Percentiles rank a stretch among this genome's conserved stretches.
Conservation (phyloP, 2,888 invertebrate genomes). For the Synanthedon andrenaeformis region DNA sequence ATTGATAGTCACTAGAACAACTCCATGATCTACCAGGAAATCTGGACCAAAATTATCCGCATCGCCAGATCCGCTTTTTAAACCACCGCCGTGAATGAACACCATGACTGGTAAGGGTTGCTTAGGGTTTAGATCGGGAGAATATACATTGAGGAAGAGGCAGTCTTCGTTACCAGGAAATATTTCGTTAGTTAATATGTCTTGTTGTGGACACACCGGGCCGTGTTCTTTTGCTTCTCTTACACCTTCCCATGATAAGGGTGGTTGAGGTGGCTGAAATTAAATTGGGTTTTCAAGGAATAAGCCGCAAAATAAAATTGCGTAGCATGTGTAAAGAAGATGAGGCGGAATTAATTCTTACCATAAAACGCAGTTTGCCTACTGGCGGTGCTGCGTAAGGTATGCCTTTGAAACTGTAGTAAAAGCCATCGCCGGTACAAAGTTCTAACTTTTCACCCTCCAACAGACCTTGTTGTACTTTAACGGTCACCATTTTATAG, state of each 20-base stretch:
- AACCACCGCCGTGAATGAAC: slow-evolving; percentile 39
- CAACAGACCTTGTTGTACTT: slow-evolving; percentile 20
- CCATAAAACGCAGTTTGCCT: slow-evolving; percentile 58
- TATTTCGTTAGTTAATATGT: slow-evolving; percentile 6
- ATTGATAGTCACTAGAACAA: slow-evolving; percentile 68
- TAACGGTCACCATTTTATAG: slow-evolving; percentile 10
- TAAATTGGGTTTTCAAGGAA: neutral
- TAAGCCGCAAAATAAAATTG: neutral
- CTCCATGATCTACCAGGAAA: slow-evolving; percentile 59
- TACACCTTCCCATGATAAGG: slow-evolving; percentile 7
- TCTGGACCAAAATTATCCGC: slow-evolving; percentile 66
- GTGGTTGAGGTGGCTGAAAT: slow-evolving; percentile 8
- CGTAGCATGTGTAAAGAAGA: neutral
- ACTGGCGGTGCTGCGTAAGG: slow-evolving; percentile 65
- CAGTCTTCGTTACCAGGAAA: slow-evolving; percentile 27
- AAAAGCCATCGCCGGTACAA: slow-evolving; percentile 17
- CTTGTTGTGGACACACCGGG: slow-evolving; percentile 5
- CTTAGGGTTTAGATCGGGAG: slow-evolving; percentile 16
- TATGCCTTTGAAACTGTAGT: slow-evolving; percentile 48
- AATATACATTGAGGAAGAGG: slow-evolving; percentile 36
- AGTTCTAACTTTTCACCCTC: slow-evolving; percentile 17
- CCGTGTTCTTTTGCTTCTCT: slow-evolving; percentile 7
- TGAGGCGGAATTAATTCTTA: slow-evolving; percentile 9
- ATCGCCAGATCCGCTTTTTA: slow-evolving; percentile 19
- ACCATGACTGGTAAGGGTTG: slow-evolving; percentile 30